A percentile compares a stretch with the other conserved stretches of the same genome.
phyloP scores from a whole-genome alignment of 2,888 invertebrate species.

The Campopleginae sp. region DNA sequence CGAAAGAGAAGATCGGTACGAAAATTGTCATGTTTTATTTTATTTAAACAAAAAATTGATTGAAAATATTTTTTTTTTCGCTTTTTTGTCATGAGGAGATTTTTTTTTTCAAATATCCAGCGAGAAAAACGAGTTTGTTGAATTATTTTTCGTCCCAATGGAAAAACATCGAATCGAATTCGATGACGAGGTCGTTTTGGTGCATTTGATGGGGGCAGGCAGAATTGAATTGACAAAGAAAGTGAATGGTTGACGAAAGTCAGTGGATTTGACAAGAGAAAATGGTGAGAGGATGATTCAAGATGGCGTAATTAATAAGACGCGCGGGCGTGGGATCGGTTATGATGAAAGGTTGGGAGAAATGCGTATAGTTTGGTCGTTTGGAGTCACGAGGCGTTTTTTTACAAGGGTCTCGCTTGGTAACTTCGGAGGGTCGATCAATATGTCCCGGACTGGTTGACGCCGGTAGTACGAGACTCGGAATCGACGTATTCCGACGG shows the following conservation, averaged over 20 bases:
- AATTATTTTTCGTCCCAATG: neutral
- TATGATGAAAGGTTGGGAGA: neutral
- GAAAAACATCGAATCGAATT: neutral
- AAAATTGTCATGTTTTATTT: no score
- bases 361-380: conserved; percentile 19
- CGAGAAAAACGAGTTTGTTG: neutral
- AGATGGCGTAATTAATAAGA: conserved; percentile 6
- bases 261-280: neutral
- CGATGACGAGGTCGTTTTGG: neutral
- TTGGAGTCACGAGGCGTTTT: conserved; percentile 12
- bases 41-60: no score
- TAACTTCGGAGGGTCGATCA: conserved; percentile 59
- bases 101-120: neutral
- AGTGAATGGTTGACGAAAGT: neutral
- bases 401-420: conserved; percentile 35
- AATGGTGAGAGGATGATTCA: neutral
- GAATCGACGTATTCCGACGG: conserved; percentile 41
- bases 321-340: neutral
- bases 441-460: conserved; percentile 66
- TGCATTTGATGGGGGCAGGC: neutral
- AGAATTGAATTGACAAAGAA: neutral
- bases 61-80: neutral
- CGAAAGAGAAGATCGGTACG: no score
- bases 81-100: neutral
- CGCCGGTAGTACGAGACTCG: conserved; percentile 60